Base-by-base conservation (phyloP, 2,888 invertebrate species). In the Agrochola lota region DNA sequence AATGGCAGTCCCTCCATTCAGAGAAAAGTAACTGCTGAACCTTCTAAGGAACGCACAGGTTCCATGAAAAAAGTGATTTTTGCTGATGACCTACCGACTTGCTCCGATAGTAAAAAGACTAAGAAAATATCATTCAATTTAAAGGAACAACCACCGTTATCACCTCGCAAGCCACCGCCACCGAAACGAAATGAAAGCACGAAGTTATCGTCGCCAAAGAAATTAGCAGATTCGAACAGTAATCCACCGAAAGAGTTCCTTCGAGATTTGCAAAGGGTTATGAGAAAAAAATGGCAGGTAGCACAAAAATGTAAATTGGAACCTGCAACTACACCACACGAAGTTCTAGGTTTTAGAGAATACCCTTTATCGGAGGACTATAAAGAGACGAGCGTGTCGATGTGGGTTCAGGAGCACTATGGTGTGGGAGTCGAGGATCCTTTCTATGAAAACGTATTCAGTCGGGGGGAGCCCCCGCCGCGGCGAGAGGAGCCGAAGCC, bases 201-300 rank as follows among this genome's bases (percentile, higher is more conserved):
- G 0, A 97, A 97, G 68, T 95, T 98, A 5, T 97, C 98, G 3
- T 98, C 98, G 15, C 98, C 98, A 7, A 98, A 98, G 92, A 98
- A 98, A 88, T 94, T 98, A 49, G 97, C 97, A 0, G 98, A 98
- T 78, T 98, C 97, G 0, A 97, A 97, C 78, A 97, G 98, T 85
- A 98, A 98, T 90, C 98, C 98, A 5, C 98, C 98, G 0, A 97
- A 98, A 46, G 98, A 98, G 78, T 99, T 99, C 91, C 96, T 99
- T 66, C 98, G 98, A 92, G 99, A 99, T 93, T 96, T 99, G 69
- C 99, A 99, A 91, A 97, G 99, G 72, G 99, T 99, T 0, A 99
- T 99, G 98, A 97, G 98, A 86, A 99, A 99, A 91, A 99, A 99
- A 91, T 98, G 98, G 98, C 98, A 99, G 91, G 99, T 99, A 0